phyloP scores from a whole-genome alignment of 2,113 vertebrate genomes.

The Nycticryphes semicollaris region DNA sequence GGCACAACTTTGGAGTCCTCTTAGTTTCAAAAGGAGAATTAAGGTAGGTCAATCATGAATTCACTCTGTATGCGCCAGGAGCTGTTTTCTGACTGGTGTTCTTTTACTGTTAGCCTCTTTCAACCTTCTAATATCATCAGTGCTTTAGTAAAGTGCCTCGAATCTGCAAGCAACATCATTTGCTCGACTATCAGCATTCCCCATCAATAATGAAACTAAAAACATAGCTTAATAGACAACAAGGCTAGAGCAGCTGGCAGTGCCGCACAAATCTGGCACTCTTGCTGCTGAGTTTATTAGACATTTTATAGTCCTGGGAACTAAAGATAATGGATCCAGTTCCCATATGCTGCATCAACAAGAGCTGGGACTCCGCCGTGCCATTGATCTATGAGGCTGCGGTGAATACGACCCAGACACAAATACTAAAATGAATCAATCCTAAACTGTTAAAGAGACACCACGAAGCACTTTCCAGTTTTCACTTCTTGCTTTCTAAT shows the following conservation, averaged over 20 bases:
- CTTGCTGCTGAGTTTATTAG: conserved; percentile 66
- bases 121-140: not conserved
- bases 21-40: not conserved
- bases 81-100: not conserved
- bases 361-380: conserved; percentile 30
- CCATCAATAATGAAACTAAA: conserved; percentile 61
- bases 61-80: not conserved
- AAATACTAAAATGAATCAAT: conserved; percentile 47
- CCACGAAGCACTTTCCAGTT: not conserved
- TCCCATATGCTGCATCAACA: conserved; percentile 52
- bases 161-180: conserved; percentile 29
- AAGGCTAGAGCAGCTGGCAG: conserved; percentile 63
- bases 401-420: not conserved
- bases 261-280: conserved; percentile 33
- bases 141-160: not conserved
- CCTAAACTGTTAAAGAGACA: conserved; percentile 36
- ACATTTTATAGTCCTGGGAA: conserved; percentile 66
- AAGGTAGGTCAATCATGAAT: not conserved
- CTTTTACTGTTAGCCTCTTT: not conserved
- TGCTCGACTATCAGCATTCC: not conserved
- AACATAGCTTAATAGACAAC: conserved; percentile 41
- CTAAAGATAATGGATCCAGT: conserved; percentile 57
- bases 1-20: not conserved
- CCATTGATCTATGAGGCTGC: conserved; percentile 29
- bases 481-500: conserved; percentile 44